A percentile compares a stretch with the other conserved stretches of the same genome.
These are phyloP conservation scores for Crypturellus tataupa DNA, from an alignment of 2,797 vertebrate species.

Conservation along the genomic window DNA sequence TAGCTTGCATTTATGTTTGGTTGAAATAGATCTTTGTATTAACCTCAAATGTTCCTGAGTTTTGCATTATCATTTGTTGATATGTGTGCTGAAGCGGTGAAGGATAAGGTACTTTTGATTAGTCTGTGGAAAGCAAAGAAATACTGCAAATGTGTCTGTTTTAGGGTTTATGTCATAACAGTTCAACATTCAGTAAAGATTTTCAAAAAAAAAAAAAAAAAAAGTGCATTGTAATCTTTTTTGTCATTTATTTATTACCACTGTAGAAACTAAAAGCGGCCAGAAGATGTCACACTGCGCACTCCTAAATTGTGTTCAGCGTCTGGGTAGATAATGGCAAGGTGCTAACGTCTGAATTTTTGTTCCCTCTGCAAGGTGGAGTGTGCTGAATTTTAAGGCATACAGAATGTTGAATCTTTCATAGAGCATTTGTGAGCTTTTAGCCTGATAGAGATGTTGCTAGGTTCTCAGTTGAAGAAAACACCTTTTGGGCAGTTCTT, in stretches of 20 bases:
- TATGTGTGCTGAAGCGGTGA: not conserved
- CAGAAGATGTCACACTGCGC: conserved; percentile 53
- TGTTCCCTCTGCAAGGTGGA: not conserved
- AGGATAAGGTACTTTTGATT: not conserved
- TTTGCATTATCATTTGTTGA: not conserved
- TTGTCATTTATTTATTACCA: not conserved
- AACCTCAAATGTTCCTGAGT: not conserved
- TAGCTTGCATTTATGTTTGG: not conserved
- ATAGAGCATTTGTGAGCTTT: not conserved
- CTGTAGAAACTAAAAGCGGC: conserved; percentile 41
- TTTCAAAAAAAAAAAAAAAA: not conserved
- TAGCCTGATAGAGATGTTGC: not conserved
- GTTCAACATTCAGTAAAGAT: not conserved
- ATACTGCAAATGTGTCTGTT: not conserved
- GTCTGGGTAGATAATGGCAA: not conserved
- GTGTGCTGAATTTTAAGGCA: not conserved
- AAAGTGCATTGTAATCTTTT: not conserved
- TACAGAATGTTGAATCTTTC: not conserved
- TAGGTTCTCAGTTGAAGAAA: not conserved
- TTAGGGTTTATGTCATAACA: not conserved
- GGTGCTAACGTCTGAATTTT: not conserved
- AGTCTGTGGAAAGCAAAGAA: not conserved
- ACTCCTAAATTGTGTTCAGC: not conserved
- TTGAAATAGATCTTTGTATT: not conserved
- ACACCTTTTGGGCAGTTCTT: not conserved